Conservation (phyloP, 2,797 vertebrate genomes). For the Manis pentadactyla region DNA sequence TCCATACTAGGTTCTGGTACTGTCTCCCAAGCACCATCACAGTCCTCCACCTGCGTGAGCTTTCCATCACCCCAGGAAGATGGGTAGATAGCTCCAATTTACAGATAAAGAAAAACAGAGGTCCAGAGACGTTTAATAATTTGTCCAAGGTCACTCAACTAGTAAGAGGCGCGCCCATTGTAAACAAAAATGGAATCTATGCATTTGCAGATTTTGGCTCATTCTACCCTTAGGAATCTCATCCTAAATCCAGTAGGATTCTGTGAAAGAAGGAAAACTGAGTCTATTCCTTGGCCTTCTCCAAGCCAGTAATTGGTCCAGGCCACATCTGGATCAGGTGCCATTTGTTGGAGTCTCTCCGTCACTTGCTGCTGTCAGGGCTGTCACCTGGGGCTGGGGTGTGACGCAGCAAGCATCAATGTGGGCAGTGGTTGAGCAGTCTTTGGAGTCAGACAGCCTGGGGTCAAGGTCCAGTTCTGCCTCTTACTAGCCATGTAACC, state of each 20-base stretch:
- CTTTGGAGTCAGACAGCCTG: not conserved
- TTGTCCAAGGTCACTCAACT: conserved; percentile 45
- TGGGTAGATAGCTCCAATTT: not conserved
- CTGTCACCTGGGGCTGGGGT: not conserved
- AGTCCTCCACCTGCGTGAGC: not conserved
- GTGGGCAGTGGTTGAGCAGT: not conserved
- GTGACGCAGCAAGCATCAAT: not conserved
- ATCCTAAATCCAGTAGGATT: not conserved
- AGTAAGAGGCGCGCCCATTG: not conserved
- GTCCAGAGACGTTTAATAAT: conserved; percentile 5
- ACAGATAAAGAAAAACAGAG: conserved; percentile 49
- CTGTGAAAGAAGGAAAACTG: not conserved
- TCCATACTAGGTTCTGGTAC: accelerated
- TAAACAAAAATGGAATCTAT: not conserved
- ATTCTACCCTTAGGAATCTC: not conserved
- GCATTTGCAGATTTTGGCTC: not conserved
- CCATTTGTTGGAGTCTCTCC: not conserved
- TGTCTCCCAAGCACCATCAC: not conserved
- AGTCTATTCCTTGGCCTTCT: not conserved
- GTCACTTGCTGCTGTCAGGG: not conserved
- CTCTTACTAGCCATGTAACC: conserved; percentile 9
- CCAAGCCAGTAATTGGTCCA: not conserved
- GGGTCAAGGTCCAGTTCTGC: not conserved
- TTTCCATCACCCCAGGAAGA: not conserved
- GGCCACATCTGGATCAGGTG: not conserved